phyloP scores from a whole-genome alignment of 2,113 vertebrate species.

The Macrotus californicus region DNA sequence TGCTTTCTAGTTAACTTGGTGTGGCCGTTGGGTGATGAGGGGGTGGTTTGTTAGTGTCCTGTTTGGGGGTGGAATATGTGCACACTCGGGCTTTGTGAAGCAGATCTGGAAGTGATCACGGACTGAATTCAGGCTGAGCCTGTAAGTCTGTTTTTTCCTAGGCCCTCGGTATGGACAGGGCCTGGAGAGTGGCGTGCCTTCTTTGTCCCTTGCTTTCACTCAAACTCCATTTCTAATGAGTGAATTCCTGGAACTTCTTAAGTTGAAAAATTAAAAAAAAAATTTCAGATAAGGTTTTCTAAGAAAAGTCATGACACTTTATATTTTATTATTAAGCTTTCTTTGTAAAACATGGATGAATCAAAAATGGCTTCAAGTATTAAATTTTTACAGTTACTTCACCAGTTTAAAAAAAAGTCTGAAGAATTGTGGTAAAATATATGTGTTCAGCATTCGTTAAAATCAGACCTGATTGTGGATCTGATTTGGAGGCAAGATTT shows the following conservation, averaged over 20 bases:
- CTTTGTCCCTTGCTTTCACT: neutral
- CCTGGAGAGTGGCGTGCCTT: neutral
- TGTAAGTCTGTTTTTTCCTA: neutral
- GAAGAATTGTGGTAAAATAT: constrained; percentile 23
- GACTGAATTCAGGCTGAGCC: neutral
- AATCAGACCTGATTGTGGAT: constrained; percentile 1
- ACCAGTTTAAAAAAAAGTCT: neutral
- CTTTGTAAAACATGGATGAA: constrained; percentile 12
- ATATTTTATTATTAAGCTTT: neutral
- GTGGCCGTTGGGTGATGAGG: neutral
- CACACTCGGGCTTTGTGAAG: neutral
- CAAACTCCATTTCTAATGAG: neutral
- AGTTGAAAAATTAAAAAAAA: neutral
- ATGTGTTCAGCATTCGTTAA: constrained; percentile 36
- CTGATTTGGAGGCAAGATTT: neutral
- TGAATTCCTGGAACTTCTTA: neutral
- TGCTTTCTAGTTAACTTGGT: constrained; percentile 17
- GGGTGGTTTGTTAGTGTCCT: neutral
- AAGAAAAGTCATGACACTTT: neutral
- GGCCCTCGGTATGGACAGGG: neutral
- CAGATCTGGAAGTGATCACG: neutral
- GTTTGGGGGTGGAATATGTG: neutral
- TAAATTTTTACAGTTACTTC: neutral
- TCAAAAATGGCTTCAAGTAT: neutral
- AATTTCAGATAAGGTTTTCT: neutral